Base-by-base conservation (phyloP, 2,797 vertebrate genomes). In the Babyrousa celebensis region DNA sequence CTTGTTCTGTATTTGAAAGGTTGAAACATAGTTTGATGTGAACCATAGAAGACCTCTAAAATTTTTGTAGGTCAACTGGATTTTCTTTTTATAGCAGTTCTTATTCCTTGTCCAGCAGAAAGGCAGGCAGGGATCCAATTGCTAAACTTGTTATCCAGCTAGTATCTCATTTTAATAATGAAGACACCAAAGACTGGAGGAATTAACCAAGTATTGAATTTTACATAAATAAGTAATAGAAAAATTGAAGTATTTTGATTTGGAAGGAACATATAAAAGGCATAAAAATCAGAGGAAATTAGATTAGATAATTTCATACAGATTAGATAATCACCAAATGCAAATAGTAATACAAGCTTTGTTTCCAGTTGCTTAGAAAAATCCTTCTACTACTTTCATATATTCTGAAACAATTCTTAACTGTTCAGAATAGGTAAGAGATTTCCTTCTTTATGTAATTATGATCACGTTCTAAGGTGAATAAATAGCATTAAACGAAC, bases 361-460 rank as follows among this genome's bases (percentile, higher is more conserved):
- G 10, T 62, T n/a, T 54, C 15, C 4, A 40, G 40, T 54, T 75
- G 12, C 16, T 85, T 68, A 74, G 56, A 67, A 87, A 92, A 89
- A 91, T 21, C 5, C 58, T 27, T 74, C 25, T 70, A 56, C 27
- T 77, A 27, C 11, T 77, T 68, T 89, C 52, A 74, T 56, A 36
- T 48, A 84, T 71, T 94, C 23, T 72, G 43, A 10, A 27, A 58
- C 25, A 94, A 1, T 83, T 74, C 56, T 67, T 74, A 56, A 58
- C 3, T 89, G n/a, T 84, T 89, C 6, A 77, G 36, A 82, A 74
- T 12, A 91, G 15, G 54, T n/a, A 65, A 83, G 20, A 23, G 32
- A 54, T 67, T 71, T 18, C 25, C 71, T 85, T 94, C 48, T 65
- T 87, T 29, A 56, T 82, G 12, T 40, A 94, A 91, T 78, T 80